Conservation (phyloP, 2,888 invertebrate species). For the Rhimphoctona megacephalus region DNA sequence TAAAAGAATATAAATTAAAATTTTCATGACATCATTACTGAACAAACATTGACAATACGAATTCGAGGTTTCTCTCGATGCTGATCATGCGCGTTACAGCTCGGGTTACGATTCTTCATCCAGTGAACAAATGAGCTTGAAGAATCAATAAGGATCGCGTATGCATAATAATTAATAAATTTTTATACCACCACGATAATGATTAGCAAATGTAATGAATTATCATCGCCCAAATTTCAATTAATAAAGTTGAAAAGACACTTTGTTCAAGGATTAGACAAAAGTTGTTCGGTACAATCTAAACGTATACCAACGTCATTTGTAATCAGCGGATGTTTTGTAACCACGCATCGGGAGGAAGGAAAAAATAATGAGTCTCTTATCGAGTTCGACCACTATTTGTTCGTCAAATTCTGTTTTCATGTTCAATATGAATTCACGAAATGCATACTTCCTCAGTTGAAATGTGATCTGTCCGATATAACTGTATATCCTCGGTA, state of each 20-base stretch:
- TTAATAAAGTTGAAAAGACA: neutral
- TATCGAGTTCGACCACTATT: constrained; percentile 11
- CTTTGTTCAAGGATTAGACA: neutral
- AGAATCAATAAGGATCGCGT: neutral
- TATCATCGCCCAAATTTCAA: neutral
- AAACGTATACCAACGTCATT: neutral
- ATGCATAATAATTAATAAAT: neutral
- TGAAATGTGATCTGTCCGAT: neutral
- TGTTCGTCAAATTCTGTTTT: neutral
- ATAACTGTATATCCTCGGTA: neutral
- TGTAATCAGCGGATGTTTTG: constrained; percentile 20
- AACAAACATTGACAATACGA: neutral
- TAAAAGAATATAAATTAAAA: neutral
- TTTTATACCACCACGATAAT: neutral
- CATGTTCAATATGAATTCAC: neutral
- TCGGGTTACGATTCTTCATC: constrained; percentile 29
- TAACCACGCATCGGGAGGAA: constrained; percentile 10
- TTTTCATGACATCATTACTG: neutral
- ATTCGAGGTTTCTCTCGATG: constrained; percentile 11
- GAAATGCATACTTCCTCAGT: neutral
- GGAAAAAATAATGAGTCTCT: constrained; percentile 26
- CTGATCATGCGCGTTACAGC: constrained; percentile 50
- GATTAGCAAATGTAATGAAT: neutral
- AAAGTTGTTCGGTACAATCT: neutral
- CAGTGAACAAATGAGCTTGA: neutral